Base-by-base conservation (phyloP, 2,888 invertebrate genomes). In the Parnassius glacialis region DNA sequence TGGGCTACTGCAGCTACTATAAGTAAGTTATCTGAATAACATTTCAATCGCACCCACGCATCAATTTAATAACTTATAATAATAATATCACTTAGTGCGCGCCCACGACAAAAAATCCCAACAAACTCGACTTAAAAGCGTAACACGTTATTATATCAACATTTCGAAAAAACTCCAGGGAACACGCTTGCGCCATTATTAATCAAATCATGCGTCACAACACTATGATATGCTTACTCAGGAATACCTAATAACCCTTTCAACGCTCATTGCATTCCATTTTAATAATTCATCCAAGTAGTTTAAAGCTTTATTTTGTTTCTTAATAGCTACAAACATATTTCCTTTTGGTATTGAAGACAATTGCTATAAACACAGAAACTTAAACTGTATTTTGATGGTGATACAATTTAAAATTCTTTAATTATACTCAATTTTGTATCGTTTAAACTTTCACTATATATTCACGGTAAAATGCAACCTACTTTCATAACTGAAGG, bases 161-260 rank as follows among this genome's bases (percentile, higher is more conserved):
- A 86, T 79, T 77, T 79, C 74, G 75, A 83, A 84, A 80, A 77
- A 74, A 68, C 70, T 70, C 68, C 74, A 81, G 73, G 79, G 83
- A 80, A 88, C 90, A 88, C 78, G 83, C 80, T 76, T 75, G 76
- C 79, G 83, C 88, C 90, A 87, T 90, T 90, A 91, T 90, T 90
- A 90, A 90, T 91, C 91, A 90, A 85, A 80, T 67, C 76, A 80
- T 85, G 85, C 88, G 91, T 90, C 91, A 91, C 83, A 90, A 90
- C 90, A 90, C 84, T 84, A 83, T 83, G 86, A 90, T 90, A 89
- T 84, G 80, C 83, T 87, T 84, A 85, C 84, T 87, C 85, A 85
- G 84, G 86, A 85, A 85, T 80, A 85, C 85, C 88, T 85, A 85
- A 83, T 89, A 86, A 77, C 73, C 78, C 80, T 78, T 68, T 64